Evolutionary conservation across 2,797 vertebrate species (phyloP).

Genomic region (Pteropus rufus): DNA sequence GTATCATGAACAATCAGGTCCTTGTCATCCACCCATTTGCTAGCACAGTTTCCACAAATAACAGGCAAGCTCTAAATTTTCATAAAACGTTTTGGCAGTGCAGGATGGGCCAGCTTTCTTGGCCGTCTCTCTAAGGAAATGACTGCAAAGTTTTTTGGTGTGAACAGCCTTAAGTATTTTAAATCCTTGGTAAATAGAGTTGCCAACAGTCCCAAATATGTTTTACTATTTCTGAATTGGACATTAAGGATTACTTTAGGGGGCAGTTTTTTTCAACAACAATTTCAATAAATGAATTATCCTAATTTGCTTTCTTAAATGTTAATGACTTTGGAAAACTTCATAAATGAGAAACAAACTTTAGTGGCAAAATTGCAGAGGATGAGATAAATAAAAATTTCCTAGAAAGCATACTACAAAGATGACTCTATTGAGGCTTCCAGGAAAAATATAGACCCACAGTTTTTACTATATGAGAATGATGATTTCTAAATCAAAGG

Average conservation of each 20-base stretch:
- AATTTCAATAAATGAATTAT: slow-evolving; percentile 13
- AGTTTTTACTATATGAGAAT: slow-evolving; percentile 16
- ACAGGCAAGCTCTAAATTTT: slow-evolving; percentile 40
- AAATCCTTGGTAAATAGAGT: slow-evolving; percentile 51
- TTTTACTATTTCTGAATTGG: slow-evolving; percentile 49
- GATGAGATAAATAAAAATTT: slow-evolving; percentile 39
- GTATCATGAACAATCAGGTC: slow-evolving; percentile 44
- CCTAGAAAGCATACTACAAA: slow-evolving; percentile 39
- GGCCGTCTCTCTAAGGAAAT: slow-evolving; percentile 47
- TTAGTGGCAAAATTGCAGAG: slow-evolving; percentile 6
- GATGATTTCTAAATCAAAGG: slow-evolving; percentile 30
- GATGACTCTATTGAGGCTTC: background rate
- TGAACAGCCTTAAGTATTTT: slow-evolving; percentile 59
- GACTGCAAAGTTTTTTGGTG: slow-evolving; percentile 48
- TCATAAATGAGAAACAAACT: slow-evolving; percentile 24
- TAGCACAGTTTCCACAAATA: slow-evolving; percentile 57
- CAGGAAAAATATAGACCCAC: background rate
- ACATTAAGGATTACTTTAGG: slow-evolving; percentile 26
- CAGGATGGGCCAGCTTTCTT: slow-evolving; percentile 10
- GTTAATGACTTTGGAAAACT: slow-evolving; percentile 17
- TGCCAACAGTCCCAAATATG: slow-evolving; percentile 29
- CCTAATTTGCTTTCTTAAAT: slow-evolving; percentile 34
- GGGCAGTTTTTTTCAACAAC: background rate
- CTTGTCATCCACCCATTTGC: slow-evolving; percentile 37
- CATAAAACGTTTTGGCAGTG: slow-evolving; percentile 35